Evolutionary conservation across 2,888 invertebrate genomes (phyloP).

Genomic region (Volucella bombylans): DNA sequence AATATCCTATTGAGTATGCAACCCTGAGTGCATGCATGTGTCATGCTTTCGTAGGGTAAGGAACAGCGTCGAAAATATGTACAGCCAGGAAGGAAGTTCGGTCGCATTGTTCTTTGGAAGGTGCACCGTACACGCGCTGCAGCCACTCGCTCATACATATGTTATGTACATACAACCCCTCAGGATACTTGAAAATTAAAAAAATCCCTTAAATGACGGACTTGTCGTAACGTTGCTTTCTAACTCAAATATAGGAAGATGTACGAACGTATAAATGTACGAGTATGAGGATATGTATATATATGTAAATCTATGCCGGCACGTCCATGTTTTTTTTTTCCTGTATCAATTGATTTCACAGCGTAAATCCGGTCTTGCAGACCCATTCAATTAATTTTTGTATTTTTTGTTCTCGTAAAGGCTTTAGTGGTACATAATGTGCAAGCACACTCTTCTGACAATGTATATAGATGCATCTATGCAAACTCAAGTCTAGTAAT

Average conservation of each 20-base stretch:
- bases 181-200: slow-evolving; percentile 23
- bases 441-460: too few relatives aligned
- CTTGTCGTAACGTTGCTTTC: slow-evolving; percentile 9
- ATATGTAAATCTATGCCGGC: too few relatives aligned
- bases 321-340: neutral
- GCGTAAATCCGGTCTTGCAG: slow-evolving; percentile 48
- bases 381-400: slow-evolving; percentile 44
- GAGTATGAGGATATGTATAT: too few relatives aligned
- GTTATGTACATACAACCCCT: slow-evolving; percentile 13
- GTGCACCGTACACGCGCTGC: slow-evolving; percentile 41
- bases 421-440: slow-evolving; percentile 4
- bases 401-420: neutral
- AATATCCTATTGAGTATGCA: neutral
- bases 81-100: slow-evolving; percentile 52
- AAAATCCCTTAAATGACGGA: slow-evolving; percentile 47
- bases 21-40: neutral
- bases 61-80: slow-evolving; percentile 5
- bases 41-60: slow-evolving; percentile 3
- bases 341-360: slow-evolving; percentile 34
- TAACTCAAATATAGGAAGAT: slow-evolving; percentile 13
- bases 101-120: slow-evolving; percentile 25
- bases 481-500: slow-evolving; percentile 13
- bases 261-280: too few relatives aligned
- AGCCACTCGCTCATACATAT: neutral
- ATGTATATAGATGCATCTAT: neutral